These are phyloP conservation scores for Bagarius yarrelli DNA, from an alignment of 2,113 vertebrate genomes.

Conservation along the genomic window DNA sequence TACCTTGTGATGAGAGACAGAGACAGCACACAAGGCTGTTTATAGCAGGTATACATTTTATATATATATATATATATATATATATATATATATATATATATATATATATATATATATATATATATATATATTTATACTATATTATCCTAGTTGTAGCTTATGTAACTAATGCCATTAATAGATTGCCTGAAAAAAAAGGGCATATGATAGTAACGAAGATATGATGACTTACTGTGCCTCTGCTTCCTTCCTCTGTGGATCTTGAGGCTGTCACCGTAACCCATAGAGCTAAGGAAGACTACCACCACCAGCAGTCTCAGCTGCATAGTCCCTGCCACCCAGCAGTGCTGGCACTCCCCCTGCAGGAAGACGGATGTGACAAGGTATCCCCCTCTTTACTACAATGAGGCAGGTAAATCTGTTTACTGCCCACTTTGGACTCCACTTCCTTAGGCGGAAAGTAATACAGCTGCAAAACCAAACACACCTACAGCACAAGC, in stretches of 20 bases:
- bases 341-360: constrained; percentile 73
- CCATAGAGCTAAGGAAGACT: constrained; percentile 90
- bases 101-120: too few relatives aligned
- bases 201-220: constrained; percentile 30
- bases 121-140: too few relatives aligned
- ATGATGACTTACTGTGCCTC: constrained; percentile 85
- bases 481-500: constrained; percentile 69
- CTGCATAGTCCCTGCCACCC: constrained; percentile 92
- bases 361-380: constrained; percentile 73
- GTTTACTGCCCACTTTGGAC: constrained; percentile 65
- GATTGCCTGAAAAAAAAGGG: constrained; percentile 45
- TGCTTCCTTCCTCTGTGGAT: constrained; percentile 86
- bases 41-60: constrained; percentile 13
- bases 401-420: constrained; percentile 58
- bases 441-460: constrained; percentile 60
- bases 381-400: constrained; percentile 61
- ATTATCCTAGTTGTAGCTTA: not conserved
- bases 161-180: too few relatives aligned
- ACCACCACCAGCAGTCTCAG: constrained; percentile 88
- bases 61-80: too few relatives aligned
- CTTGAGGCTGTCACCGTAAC: constrained; percentile 79
- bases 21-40: not conserved
- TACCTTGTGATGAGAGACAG: constrained; percentile 10
- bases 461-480: constrained; percentile 69
- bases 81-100: too few relatives aligned